Base-by-base conservation (phyloP, 1,140 invertebrate species). In the Solen grandis region DNA sequence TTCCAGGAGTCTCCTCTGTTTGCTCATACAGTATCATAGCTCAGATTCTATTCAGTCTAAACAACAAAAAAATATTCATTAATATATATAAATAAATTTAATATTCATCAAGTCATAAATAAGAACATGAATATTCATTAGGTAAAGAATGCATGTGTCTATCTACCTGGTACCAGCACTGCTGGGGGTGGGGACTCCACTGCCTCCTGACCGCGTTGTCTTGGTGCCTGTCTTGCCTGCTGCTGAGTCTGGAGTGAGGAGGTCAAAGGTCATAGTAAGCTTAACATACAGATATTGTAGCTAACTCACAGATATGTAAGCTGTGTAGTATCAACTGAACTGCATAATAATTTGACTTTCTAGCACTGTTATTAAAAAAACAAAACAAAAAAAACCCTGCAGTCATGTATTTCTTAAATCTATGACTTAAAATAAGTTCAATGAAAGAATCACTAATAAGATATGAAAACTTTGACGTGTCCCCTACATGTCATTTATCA, bases 141-240 rank as follows among this genome's bases (percentile, higher is more conserved):
- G 19, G 8, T 46, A 8, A 46, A 19, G 8, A 10, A 46, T 46
- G 19, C 8, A 19, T 46, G 19, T 10, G 41, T 19, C 41, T 19
- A 46, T 8, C 19, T 38, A 76, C 36, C 75, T 60, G 29, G 63
- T 35, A n/a, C 75, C 75, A 33, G 75, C 75, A 69, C 75, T 78
- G 22, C 75, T 69, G 22, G 75, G 75, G 33, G 75, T 69, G 19
- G 75, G 65, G 4, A 69, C 65, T n/a, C 65, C 54, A 60, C 63
- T 78, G 50, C 54, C 25, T 57, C 75, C 75, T 41, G 75, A 78
- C 25, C 75, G 19, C 0, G 63, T 46, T 22, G 75, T 78, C 50
- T 78, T 78, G 46, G 75, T 78, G 8, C 33, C 52, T 19, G 75
- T 60, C 33, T 78, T 78, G 29, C 50, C 50, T 16, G 33, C 33